phyloP scores from a whole-genome alignment of 53 echinoderm and acorn worm species.

The Hippasteria phrygiana region DNA sequence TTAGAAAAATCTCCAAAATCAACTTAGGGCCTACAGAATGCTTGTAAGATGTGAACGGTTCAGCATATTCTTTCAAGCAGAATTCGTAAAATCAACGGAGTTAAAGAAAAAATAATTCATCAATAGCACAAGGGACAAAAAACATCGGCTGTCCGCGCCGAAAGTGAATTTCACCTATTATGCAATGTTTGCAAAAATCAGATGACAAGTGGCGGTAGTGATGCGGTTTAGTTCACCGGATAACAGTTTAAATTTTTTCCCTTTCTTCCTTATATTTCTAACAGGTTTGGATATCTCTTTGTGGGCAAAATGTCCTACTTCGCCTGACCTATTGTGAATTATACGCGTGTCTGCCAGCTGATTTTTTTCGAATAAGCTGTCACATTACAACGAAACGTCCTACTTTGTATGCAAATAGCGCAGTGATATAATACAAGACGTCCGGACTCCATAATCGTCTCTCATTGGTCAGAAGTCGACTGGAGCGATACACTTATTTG shows the following conservation, averaged over 20 bases:
- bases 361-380: not conserved
- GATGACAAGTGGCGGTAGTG: not conserved
- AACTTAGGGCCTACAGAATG: no score
- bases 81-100: no score
- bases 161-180: not conserved
- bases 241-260: not conserved
- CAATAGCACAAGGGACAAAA: no score
- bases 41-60: no score
- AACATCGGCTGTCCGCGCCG: not conserved
- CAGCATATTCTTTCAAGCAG: no score
- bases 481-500: not conserved
- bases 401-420: not conserved
- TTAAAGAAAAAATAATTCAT: no score
- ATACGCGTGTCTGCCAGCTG: no score
- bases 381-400: not conserved
- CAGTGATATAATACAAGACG: not conserved
- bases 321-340: no score
- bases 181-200: not conserved
- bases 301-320: no score
- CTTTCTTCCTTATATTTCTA: not conserved
- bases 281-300: not conserved
- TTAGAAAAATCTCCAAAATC: no score
- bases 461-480: not conserved
- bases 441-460: not conserved
- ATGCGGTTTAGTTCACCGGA: not conserved